Base-by-base conservation (phyloP, 1,140 invertebrate species). In the Microplitis demolitor region DNA sequence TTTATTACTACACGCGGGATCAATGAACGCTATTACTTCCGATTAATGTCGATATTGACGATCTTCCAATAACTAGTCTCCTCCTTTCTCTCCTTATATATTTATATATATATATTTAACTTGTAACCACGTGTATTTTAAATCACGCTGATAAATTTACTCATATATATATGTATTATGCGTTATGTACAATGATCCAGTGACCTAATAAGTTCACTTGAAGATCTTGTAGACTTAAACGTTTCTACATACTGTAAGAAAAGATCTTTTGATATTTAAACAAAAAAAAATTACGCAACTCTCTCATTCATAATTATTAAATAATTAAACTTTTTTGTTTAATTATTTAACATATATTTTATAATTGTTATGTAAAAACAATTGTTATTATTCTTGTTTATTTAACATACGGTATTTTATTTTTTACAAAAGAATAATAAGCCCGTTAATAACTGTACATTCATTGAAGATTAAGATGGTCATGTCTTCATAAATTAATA, bases 181-280 rank as follows among this genome's bases (percentile, higher is more conserved):
- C 71, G 70, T 69, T 33, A 33, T 70, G 66, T 73, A 67, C 39
- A 71, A 69, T 75, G 80, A 79, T 80, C 79, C 78, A 80, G 78
- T 79, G 78, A 82, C 79, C 80, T 72, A 79, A 71, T 73, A 77
- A 74, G 66, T 67, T 67, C 66, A 54, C 66, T 53, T 31, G 50
- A 45, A 5, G 4, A 45, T 24, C 66, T 53, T 24, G 50, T 51
- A 16, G 24, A 24, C 24, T 24, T 24, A 2, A 45, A 34, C 33
- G 8, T 60, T 66, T 66, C 60, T 53, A 53, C 45, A 37, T 64
- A 53, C 64, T 45, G 4, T 13, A 31, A 31, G 66, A 68, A 58
- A 68, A 31, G 63, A 66, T 66, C 45, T n/a, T 5, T 16, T 11
- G 14, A 24, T 58, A n/a, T 24, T 9, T 31, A 24, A 24, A 14